These are phyloP conservation scores for Borostomias antarcticus DNA, from an alignment of 2,797 vertebrate species.

Conservation along the genomic window DNA sequence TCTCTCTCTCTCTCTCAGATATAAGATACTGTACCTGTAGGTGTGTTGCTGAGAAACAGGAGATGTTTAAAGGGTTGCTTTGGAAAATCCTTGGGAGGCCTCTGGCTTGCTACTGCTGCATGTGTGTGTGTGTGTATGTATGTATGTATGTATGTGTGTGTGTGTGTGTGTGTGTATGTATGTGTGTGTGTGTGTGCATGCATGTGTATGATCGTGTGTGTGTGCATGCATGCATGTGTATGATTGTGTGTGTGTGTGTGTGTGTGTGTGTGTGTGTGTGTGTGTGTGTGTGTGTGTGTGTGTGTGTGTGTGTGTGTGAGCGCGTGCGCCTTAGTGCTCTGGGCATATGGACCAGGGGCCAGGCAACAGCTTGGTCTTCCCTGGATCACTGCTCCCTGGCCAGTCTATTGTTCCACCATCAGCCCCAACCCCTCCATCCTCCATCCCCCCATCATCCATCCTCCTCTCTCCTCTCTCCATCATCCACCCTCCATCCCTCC, in stretches of 20 bases:
- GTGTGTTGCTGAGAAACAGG: conserved; percentile 20
- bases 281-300: conserved; percentile 36
- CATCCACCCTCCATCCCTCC: background rate
- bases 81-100: background rate
- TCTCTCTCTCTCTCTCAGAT: background rate
- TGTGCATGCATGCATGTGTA: conserved; percentile 26
- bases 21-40: background rate
- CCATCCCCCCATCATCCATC: background rate
- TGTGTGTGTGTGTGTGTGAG: background rate
- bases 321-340: conserved; percentile 22
- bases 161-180: conserved; percentile 2
- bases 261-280: background rate
- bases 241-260: conserved; percentile 11
- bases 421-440: conserved; percentile 36
- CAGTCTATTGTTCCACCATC: conserved; percentile 65
- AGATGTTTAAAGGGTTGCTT: too few species aligned
- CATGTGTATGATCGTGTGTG: conserved; percentile 13
- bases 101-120: background rate
- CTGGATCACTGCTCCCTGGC: conserved; percentile 75
- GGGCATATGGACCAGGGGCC: conserved; percentile 65
- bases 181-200: conserved; percentile 31
- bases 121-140: conserved; percentile 16
- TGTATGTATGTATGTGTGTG: background rate
- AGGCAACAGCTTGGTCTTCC: conserved; percentile 77
- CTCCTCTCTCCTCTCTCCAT: background rate